Evolutionary conservation across 2,888 invertebrate genomes (phyloP), one percentile per base, ranked within the genome.

Genomic region (Rhopalosiphum nymphaeae): DNA sequence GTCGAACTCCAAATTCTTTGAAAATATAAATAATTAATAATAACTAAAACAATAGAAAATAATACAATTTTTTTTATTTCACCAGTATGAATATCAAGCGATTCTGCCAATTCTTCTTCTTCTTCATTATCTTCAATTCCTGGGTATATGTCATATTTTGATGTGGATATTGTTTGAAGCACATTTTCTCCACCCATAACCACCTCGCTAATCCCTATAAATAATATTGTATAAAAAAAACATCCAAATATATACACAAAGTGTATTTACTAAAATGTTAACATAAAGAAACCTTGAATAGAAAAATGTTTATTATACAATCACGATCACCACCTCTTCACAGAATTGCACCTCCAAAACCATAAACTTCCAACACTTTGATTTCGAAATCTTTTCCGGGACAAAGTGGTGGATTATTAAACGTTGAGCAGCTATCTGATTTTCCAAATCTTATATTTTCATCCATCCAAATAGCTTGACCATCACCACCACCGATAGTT

Each of bases 401-500:
- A 95, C 98, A 98, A 26, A 99, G 97, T 36, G 99, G 99, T 95
- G 98, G 98, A 96, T 99, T 99, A 96, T 98, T 98, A 96, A 99
- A 99, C n/a, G 99, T 99, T 95, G 98, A 98, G 96, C 99, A 99
- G 95, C 97, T 97, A 96, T 99, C 99, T 61, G 99, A 98, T 96
- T 99, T 98, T 95, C 99, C 99, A 96, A 97, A 98, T 95, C 98
- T 97, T 95, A 99, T 98, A 96, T 98, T 98, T 96, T 98, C 99
- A 96, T 99, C 99, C 97, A 99, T 97, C 98, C 98, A 98, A 95
- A 99, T 98, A 42, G 99, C 99, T 96, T 98, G 98, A 7, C 99
- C 99, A 95, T 98, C 98, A 91, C 99, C 99, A 96, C 99, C 99
- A 95, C 99, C 99, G 95, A 99, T 98, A 95, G 98, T 98, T 95